Conservation (phyloP, 1,140 invertebrate genomes). For the Cyphomyrmex costatus region DNA sequence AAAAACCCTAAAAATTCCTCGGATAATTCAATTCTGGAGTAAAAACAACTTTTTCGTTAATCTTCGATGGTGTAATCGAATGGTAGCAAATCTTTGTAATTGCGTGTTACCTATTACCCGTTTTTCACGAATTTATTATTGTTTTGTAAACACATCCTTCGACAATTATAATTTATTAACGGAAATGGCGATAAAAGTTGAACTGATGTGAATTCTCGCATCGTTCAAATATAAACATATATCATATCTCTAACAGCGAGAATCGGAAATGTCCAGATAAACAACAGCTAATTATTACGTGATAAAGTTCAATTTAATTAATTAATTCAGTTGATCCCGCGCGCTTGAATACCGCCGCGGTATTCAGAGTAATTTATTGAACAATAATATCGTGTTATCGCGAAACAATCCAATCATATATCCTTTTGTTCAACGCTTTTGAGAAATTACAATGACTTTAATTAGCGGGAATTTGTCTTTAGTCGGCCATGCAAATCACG, state of each 20-base stretch:
- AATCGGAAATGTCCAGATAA: constrained; percentile 41
- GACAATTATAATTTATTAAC: constrained; percentile 4
- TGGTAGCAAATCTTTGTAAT: neutral
- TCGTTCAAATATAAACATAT: constrained; percentile 16
- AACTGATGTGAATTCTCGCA: neutral
- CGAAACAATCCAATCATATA: constrained; percentile 36
- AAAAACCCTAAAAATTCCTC: no score
- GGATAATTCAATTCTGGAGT: no score
- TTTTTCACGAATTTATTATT: constrained; percentile 32
- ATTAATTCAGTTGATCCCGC: constrained; percentile 54
- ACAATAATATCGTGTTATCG: constrained; percentile 34
- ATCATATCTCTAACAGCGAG: neutral
- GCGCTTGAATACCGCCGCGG: neutral
- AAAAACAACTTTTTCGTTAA: constrained; percentile 3
- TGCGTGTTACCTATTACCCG: neutral
- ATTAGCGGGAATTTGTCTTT: constrained; percentile 41
- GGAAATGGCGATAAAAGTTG: constrained; percentile 1
- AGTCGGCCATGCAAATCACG: neutral
- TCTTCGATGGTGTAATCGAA: neutral
- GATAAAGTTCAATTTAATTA: constrained; percentile 62
- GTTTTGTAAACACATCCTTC: neutral
- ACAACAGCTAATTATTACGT: constrained; percentile 45
- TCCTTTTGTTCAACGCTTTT: constrained; percentile 34
- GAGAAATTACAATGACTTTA: constrained; percentile 51
- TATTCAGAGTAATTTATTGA: constrained; percentile 61